Base-by-base conservation (phyloP, 2,113 vertebrate species). In the Protomyctophum bolini region DNA sequence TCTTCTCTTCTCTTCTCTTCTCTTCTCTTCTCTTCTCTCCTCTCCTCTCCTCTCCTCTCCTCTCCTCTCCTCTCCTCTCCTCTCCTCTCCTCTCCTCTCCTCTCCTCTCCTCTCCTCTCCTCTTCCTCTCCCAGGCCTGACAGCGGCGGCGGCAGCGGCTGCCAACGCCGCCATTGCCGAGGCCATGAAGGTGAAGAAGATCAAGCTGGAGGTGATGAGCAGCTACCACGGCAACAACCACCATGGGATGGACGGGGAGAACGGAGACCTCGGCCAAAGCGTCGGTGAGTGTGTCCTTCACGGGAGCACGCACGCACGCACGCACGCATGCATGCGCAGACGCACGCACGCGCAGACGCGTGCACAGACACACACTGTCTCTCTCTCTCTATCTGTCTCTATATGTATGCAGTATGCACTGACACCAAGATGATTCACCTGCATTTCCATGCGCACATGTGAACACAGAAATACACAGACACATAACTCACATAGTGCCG, bases 181-280 rank as follows among this genome's bases (percentile, higher is more conserved):
- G 94, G 98, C 97, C 92, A 99, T 99, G 97, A 99, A 99, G 95
- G 98, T 98, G 91, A 99, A 98, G 94, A 99, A 99, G 94, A 99
- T 99, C 92, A 98, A 99, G 93, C 91, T 99, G 90, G 98, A 99
- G 95, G 98, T 97, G 80, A 98, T 99, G 97, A 97, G 96, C 91
- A 94, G 95, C 93, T 98, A 98, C 92, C 98, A 98, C 83, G 86
- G 96, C 92, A 96, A 94, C 91, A 95, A 94, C 89, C 97, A 98
- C 88, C 97, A 98, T 55, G 95, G 95, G 83, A 91, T 79, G 58
- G 96, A 98, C 73, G 95, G 96, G 15, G 98, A 99, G 90, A 99
- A 98, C 12, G 98, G 98, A 80, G 98, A 99, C 90, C 93, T 99
- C 82, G 95, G 96, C 93, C 97, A 97, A 88, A 94, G 94, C 79